Evolutionary conservation across 23 tunicate genomes (phyloP), one percentile per base, ranked within the genome.

Genomic region (Pegea sp.): DNA sequence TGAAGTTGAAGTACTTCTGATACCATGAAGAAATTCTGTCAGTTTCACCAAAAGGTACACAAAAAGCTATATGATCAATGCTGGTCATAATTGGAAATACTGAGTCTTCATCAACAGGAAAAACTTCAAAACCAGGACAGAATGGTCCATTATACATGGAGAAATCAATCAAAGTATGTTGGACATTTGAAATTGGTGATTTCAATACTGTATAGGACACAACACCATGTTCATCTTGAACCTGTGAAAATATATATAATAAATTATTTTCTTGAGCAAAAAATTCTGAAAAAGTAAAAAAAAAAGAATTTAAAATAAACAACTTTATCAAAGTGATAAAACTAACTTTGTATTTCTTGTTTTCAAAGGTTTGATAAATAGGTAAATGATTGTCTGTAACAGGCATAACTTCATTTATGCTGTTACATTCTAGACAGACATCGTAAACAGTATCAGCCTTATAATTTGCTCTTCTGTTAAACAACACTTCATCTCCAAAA

Each of bases 181-280:
- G 84, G n/a, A 84, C 43, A 42, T 84, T 84, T 7, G 76, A 84
- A 64, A 74, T 33, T 1, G 95, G 95, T 31, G 95, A 62, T 50
- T 73, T 64, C 4, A 84, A 11, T 3, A 84, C 75, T 20, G 95
- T 84, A 57, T 58, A 74, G 22, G 34, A 28, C 0, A 84, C 67
- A 0, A 26, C 44, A 38, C 95, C 95, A 67, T 67, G 22, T 13
- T 44, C 63, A 53, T 78, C 77, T 43, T 30, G n/a, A 0, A 70
- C 30, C 8, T 44, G 26, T 8, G 4, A 34, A 22, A 38, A 20
- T n/a, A n/a, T n/a, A n/a, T n/a, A n/a, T n/a, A n/a, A n/a, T n/a
- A n/a, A n/a, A n/a, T n/a, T n/a, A 26, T 49, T 29, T 11, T 59
- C 50, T 34, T 23, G 21, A 5, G 24, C 2, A n/a, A n/a, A n/a